These are phyloP conservation scores for Callocephalon fimbriatum DNA, from an alignment of 2,113 vertebrate genomes.

Conservation along the genomic window DNA sequence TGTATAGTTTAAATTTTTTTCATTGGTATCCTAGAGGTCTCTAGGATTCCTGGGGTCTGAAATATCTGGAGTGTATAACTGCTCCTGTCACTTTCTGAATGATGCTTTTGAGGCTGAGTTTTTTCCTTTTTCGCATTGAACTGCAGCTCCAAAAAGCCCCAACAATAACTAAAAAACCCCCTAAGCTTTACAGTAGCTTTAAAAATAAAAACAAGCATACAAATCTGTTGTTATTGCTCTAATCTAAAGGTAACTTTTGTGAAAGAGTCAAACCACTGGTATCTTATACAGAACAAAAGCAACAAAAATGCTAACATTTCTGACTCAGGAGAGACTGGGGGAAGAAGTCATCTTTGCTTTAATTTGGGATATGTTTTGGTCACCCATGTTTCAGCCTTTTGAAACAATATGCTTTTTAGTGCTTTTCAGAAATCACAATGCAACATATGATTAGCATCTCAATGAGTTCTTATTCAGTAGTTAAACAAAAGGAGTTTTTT, in stretches of 20 bases:
- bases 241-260: not conserved
- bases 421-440: constrained; percentile 73
- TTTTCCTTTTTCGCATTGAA: not conserved
- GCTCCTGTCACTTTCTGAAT: not conserved
- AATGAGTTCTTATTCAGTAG: constrained; percentile 79
- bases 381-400: constrained; percentile 61
- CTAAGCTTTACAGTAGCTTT: not conserved
- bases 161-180: not conserved
- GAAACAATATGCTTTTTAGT: constrained; percentile 72
- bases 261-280: not conserved
- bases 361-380: constrained; percentile 14
- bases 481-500: constrained; percentile 78
- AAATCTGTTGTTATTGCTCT: not conserved
- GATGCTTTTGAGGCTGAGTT: not conserved
- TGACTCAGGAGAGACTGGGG: not conserved
- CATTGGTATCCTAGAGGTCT: not conserved
- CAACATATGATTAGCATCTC: constrained; percentile 81
- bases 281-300: not conserved
- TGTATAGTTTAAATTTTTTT: not conserved
- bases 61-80: not conserved
- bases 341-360: not conserved
- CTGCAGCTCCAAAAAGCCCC: not conserved
- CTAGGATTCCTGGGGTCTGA: not conserved
- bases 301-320: not conserved
- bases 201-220: not conserved